Base-by-base conservation (phyloP, 2,888 invertebrate genomes). In the Leptodirus hochenwartii region DNA sequence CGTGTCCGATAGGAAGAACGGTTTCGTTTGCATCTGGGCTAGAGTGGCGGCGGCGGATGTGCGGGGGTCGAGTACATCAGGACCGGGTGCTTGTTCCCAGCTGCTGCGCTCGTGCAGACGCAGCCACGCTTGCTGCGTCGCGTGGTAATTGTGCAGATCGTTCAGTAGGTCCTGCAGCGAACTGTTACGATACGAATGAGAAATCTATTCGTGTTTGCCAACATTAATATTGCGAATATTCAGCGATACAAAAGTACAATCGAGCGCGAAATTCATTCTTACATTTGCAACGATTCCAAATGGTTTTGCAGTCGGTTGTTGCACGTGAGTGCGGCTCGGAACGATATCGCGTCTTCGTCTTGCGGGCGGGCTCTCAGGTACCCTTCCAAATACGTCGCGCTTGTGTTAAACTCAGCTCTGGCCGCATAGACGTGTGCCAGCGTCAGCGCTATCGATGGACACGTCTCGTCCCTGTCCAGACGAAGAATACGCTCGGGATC, bases 391-490 rank as follows among this genome's bases (percentile, higher is more conserved):
- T 67, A 70, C 17, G 61, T 58, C 33, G 76, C 29, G 4, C 22
- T 24, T 13, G 62, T 69, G 42, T 80, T 77, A 45, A 69, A 79
- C 36, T 79, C 75, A 1, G 69, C 69, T 15, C 66, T 41, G 8
- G 73, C 64, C 2, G 78, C 75, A 49, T 75, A 78, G 11, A 77
- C 69, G 47, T 77, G 76, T 5, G 70, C 81, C 9, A 82, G 55
- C 3, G 73, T n/a, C n/a, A n/a, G n/a, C n/a, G n/a, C n/a, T n/a
- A n/a, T n/a, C n/a, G n/a, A n/a, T n/a, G n/a, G n/a, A n/a, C n/a
- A n/a, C n/a, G n/a, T n/a, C n/a, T n/a, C n/a, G n/a, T n/a, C n/a
- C n/a, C n/a, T n/a, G n/a, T n/a, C n/a, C n/a, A n/a, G n/a, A n/a
- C n/a, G n/a, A n/a, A n/a, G n/a, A n/a, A n/a, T n/a, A n/a, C n/a